Evolutionary conservation across 2,113 vertebrate species (phyloP).

Genomic region (Antechinus flavipes): DNA sequence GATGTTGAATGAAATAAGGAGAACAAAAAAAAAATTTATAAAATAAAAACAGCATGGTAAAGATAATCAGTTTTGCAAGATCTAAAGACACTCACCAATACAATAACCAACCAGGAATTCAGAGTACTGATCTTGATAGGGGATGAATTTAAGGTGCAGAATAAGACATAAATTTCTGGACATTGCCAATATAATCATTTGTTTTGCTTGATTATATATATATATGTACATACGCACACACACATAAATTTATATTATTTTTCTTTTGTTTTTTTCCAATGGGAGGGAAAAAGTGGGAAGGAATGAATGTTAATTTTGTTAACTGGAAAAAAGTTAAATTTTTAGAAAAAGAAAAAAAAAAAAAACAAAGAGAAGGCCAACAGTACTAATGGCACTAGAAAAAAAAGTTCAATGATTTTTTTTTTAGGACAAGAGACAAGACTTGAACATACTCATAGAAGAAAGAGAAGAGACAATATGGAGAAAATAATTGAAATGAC

Average conservation of each 20-base stretch:
- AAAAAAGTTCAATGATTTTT: neutral
- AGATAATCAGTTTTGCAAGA: neutral
- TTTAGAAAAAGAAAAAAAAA: neutral
- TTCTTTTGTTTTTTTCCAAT: neutral
- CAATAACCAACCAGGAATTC: neutral
- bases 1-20: neutral
- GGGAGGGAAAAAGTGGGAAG: neutral
- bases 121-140: neutral
- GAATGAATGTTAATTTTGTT: neutral
- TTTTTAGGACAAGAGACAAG: neutral
- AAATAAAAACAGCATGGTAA: neutral
- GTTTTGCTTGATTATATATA: neutral
- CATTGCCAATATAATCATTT: neutral
- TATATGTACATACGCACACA: too few species aligned
- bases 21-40: neutral
- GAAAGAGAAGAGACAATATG: neutral
- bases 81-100: neutral
- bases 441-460: neutral
- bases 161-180: neutral
- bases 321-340: neutral
- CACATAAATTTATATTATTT: neutral
- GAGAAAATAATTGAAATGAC: neutral
- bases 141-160: neutral
- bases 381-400: neutral
- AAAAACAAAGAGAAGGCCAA: neutral